Percentiles rank a stretch among this genome's conserved stretches.
These are phyloP conservation scores for Synanthedon tipuliformis DNA, from an alignment of 2,888 invertebrate genomes.

Conservation along the genomic window DNA sequence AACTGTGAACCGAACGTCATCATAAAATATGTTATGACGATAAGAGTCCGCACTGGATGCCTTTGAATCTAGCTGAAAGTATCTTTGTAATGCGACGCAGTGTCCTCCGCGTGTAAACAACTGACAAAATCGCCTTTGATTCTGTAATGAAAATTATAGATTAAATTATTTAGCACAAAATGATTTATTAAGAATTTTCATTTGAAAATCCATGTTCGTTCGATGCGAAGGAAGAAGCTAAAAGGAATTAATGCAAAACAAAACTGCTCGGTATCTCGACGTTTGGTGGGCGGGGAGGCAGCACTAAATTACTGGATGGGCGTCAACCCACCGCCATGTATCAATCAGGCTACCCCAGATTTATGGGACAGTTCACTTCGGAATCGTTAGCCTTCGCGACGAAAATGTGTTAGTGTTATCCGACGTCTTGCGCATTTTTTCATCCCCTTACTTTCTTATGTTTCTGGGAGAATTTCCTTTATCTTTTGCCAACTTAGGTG, in stretches of 20 bases:
- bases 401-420: conserved; percentile 64
- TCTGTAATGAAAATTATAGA: too few species aligned
- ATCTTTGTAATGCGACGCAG: too few species aligned
- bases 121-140: too few species aligned
- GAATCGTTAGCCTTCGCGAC: conserved; percentile 67
- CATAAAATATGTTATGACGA: too few species aligned
- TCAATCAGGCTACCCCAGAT: conserved; percentile 62
- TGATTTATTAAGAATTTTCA: neutral
- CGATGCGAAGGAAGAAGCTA: neutral
- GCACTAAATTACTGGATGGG: conserved; percentile 76
- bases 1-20: too few species aligned
- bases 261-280: conserved; percentile 64
- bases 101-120: too few species aligned
- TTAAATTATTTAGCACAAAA: neutral
- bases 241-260: conserved; percentile 70
- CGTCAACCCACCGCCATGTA: conserved; percentile 72
- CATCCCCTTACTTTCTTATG: conserved; percentile 12
- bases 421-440: conserved; percentile 38
- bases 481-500: neutral
- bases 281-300: conserved; percentile 67
- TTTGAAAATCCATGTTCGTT: neutral
- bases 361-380: conserved; percentile 68
- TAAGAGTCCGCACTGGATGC: too few species aligned
- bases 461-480: conserved; percentile 6
- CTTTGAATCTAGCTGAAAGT: too few species aligned